Evolutionary conservation across 2,113 vertebrate species (phyloP), one percentile per base, ranked within the genome.

Genomic region (Brevimyrus niger): DNA sequence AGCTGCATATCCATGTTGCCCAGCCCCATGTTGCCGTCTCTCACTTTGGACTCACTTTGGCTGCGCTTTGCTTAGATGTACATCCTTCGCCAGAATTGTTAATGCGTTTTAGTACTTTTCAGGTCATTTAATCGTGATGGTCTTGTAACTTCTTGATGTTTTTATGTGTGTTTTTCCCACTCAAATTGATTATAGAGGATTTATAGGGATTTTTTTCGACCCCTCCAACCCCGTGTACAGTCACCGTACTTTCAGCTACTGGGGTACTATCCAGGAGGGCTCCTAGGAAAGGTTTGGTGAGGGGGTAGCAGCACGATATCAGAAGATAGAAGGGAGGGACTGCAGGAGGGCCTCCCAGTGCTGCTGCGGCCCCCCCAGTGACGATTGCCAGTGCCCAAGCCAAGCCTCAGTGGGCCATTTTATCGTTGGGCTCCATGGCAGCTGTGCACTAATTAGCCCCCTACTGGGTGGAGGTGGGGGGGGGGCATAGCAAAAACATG

Each of bases 371-470:
- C 69, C 11, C 11, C 48, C 85, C 46, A 23, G 88, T 51, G 27
- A 46, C 38, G 69, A n/a, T n/a, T 15, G 58, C 48, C 87, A 55
- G n/a, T 46, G 13, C 58, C 87, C 87, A 69, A 88, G 47, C 69
- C 69, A 80, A 13, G 58, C 23, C 88, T 61, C 88, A 80, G 47
- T 82, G 88, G 31, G 27, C 42, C 17, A 1, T 15, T 82, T n/a
- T 48, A 53, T 88, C 82, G 69, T 82, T 80, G 44, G 8, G 48
- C 46, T 73, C 88, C 23, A 48, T 89, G 73, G 73, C 73, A 42
- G 47, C 73, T 89, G 88, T 35, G 51, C 88, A 89, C 50, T 89
- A 89, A 89, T 89, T 89, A 89, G 88, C 47, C 88, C 50, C 88
- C 88, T 42, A 50, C 11, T 38, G 31, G 27, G 48, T 9, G n/a